Percentiles rank a stretch among this genome's conserved stretches.
phyloP scores from a whole-genome alignment of 1,140 invertebrate species.

The Goniozus legneri region DNA sequence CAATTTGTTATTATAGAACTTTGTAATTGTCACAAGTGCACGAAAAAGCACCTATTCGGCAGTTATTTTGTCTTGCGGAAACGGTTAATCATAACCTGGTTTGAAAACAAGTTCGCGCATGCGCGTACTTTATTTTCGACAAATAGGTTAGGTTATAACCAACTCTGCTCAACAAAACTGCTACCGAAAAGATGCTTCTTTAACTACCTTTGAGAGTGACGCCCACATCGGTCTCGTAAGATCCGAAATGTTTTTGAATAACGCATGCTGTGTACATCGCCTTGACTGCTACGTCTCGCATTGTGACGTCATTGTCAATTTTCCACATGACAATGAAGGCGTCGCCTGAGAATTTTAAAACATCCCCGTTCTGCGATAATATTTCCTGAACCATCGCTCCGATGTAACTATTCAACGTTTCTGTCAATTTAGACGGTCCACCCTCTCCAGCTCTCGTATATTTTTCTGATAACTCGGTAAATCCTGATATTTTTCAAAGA shows the following conservation, averaged over 20 bases:
- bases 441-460: constrained; percentile 60
- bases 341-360: constrained; percentile 67
- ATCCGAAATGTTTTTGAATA: constrained; percentile 63
- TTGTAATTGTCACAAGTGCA: no score
- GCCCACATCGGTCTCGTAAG: constrained; percentile 59
- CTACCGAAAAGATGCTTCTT: no score
- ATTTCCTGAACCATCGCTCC: constrained; percentile 66
- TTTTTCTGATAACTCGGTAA: constrained; percentile 63
- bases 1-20: background rate
- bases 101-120: no score
- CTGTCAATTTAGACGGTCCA: constrained; percentile 62
- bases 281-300: constrained; percentile 58
- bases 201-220: constrained; percentile 57
- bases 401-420: constrained; percentile 64
- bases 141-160: no score
- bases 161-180: no score
- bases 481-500: constrained; percentile 45
- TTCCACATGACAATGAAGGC: constrained; percentile 67
- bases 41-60: no score
- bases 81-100: no score
- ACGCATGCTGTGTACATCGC: constrained; percentile 62
- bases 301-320: constrained; percentile 46
- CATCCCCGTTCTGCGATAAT: constrained; percentile 60
- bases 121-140: no score
- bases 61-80: no score